Percentiles rank a stretch among this genome's conserved stretches.
Conservation (phyloP, 2,797 vertebrate genomes). For the Avahi laniger region DNA sequence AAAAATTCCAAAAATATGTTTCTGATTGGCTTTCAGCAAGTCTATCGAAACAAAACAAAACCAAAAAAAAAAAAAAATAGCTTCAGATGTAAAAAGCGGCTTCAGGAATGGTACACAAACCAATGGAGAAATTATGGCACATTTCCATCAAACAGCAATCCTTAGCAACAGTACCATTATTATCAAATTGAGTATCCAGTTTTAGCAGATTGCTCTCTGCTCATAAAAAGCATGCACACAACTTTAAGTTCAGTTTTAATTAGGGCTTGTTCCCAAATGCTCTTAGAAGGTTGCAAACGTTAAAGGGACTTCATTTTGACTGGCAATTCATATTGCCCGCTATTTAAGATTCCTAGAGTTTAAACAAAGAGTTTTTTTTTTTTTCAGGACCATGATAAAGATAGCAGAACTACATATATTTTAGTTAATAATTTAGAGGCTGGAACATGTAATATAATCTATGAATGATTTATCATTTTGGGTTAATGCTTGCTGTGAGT, state of each 20-base stretch:
- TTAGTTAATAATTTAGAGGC: slow-evolving; percentile 95
- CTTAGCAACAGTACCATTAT: slow-evolving; percentile 87
- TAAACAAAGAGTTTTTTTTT: slow-evolving; percentile 87
- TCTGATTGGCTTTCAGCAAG: slow-evolving; percentile 95
- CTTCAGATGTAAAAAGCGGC: slow-evolving; percentile 86
- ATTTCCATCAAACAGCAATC: slow-evolving; percentile 89
- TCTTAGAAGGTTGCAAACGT: slow-evolving; percentile 95
- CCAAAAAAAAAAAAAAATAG: slow-evolving; percentile 75
- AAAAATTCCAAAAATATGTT: slow-evolving; percentile 80
- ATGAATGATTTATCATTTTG: slow-evolving; percentile 95
- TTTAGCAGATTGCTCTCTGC: slow-evolving; percentile 88
- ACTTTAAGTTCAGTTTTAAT: slow-evolving; percentile 90
- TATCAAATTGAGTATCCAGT: slow-evolving; percentile 85
- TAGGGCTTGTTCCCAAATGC: slow-evolving; percentile 90
- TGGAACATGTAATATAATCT: slow-evolving; percentile 91
- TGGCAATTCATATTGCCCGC: slow-evolving; percentile 95
- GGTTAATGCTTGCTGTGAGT: slow-evolving; percentile 94
- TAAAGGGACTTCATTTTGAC: slow-evolving; percentile 99
- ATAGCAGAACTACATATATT: slow-evolving; percentile 90
- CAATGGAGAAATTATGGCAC: slow-evolving; percentile 90
- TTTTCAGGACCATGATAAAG: slow-evolving; percentile 91
- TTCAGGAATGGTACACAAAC: slow-evolving; percentile 90
- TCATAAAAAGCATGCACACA: slow-evolving; percentile 97
- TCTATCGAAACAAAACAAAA: slow-evolving; percentile 85
- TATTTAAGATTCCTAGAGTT: slow-evolving; percentile 96